phyloP scores from a whole-genome alignment of 2,113 vertebrate genomes.

The cattle (Bos taurus) region DNA sequence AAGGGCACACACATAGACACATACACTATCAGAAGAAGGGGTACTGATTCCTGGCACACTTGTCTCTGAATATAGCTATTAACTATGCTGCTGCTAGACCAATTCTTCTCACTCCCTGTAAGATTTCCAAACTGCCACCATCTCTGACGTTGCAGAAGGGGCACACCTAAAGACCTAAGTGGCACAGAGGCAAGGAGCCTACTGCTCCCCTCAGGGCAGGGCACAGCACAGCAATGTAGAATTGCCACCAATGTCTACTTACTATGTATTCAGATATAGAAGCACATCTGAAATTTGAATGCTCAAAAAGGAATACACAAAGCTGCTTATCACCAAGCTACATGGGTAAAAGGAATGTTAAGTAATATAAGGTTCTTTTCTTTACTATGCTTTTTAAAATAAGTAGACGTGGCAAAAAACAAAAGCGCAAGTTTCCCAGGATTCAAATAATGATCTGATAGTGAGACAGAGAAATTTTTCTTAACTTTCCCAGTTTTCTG shows the following conservation, averaged over 20 bases:
- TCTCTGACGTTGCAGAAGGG: neutral
- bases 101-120: neutral
- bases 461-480: neutral
- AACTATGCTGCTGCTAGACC: neutral
- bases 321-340: neutral
- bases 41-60: neutral
- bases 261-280: neutral
- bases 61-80: neutral
- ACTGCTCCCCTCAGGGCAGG: neutral
- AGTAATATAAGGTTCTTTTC: neutral
- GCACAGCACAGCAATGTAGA: neutral
- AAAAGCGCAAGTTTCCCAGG: conserved; percentile 35
- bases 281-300: conserved; percentile 27
- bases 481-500: neutral
- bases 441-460: neutral
- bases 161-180: neutral
- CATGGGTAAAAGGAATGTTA: neutral
- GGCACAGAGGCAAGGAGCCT: neutral
- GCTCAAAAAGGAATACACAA: neutral
- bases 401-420: conserved; percentile 8
- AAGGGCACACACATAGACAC: neutral
- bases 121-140: neutral
- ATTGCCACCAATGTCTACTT: neutral
- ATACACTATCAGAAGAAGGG: neutral
- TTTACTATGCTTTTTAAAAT: neutral